Percentiles rank a stretch among this genome's conserved stretches.
Conservation (phyloP, 2,797 vertebrate genomes). For the Siniperca scherzeri region DNA sequence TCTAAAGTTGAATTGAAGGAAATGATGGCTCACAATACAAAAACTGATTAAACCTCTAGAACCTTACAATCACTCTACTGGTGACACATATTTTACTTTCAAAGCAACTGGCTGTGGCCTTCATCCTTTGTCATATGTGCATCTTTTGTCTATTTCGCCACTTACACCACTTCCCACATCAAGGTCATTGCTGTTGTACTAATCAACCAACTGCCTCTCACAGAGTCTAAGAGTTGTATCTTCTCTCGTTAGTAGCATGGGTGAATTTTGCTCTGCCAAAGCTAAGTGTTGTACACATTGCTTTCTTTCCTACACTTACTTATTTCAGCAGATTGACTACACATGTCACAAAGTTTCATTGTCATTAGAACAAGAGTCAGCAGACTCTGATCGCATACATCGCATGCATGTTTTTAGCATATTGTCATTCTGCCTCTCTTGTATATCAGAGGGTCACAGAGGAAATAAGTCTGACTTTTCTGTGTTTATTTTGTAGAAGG, state of each 20-base stretch:
- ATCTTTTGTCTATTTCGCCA: constrained; percentile 6
- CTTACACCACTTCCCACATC: not conserved
- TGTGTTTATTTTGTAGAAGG: constrained; percentile 31
- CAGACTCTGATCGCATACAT: constrained; percentile 43
- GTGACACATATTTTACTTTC: constrained; percentile 1
- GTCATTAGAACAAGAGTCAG: constrained; percentile 59
- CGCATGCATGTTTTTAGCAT: constrained; percentile 11
- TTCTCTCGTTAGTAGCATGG: constrained; percentile 12
- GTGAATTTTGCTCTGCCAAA: constrained; percentile 20
- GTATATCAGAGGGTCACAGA: not conserved
- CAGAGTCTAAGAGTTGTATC: constrained; percentile 6
- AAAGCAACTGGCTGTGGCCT: constrained; percentile 11
- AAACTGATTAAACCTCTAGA: not conserved
- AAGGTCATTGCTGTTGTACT: not conserved
- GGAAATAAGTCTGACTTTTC: constrained; percentile 27
- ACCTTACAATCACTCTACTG: not conserved
- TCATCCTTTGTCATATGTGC: constrained; percentile 4
- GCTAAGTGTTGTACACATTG: constrained; percentile 21
- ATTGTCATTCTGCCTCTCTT: constrained; percentile 23
- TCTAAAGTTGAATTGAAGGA: not conserved
- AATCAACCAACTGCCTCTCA: constrained; percentile 6
- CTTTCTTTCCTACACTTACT: constrained; percentile 26
- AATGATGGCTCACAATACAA: not conserved
- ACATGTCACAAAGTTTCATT: constrained; percentile 38
- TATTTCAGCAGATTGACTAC: constrained; percentile 51